Evolutionary conservation across 2,797 vertebrate species (phyloP).

Genomic region (Apodemus agrarius): DNA sequence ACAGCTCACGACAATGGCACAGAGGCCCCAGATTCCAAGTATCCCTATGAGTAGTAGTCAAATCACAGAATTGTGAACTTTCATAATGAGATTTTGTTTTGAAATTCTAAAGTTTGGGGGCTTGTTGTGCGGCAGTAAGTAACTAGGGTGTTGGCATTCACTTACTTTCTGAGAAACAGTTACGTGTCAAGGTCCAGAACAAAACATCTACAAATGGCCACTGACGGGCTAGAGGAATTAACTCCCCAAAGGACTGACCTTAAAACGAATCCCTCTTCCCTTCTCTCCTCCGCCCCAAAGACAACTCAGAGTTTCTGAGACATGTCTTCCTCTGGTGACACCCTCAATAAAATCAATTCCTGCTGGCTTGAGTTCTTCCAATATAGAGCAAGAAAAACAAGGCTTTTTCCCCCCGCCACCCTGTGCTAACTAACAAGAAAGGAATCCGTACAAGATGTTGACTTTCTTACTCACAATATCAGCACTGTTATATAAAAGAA

Average conservation of each 20-base stretch:
- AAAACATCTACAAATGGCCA: slow-evolving; percentile 25
- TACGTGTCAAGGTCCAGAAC: not conserved
- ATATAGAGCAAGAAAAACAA: slow-evolving; percentile 41
- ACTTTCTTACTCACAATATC: slow-evolving; percentile 62
- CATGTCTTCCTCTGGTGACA: slow-evolving; percentile 40
- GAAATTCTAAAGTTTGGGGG: not conserved
- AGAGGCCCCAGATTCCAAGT: not conserved
- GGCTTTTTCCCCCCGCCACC: not conserved
- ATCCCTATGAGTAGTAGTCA: not conserved
- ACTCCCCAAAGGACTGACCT: slow-evolving; percentile 21
- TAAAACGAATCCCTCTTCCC: slow-evolving; percentile 6
- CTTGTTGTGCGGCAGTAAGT: not conserved
- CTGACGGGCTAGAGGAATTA: not conserved
- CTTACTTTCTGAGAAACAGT: slow-evolving; percentile 32
- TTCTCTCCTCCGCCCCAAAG: not conserved
- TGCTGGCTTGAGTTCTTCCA: slow-evolving; percentile 63
- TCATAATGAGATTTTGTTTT: not conserved
- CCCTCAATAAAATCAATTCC: slow-evolving; percentile 54
- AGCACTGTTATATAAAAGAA: slow-evolving; percentile 62
- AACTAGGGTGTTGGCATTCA: not conserved
- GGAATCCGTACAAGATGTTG: slow-evolving; percentile 69
- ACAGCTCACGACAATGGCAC: not conserved
- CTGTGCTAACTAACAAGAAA: slow-evolving; percentile 71
- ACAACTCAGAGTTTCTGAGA: slow-evolving; percentile 12
- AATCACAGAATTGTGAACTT: not conserved